These are phyloP conservation scores for Dolichoris vasculosae DNA, from an alignment of 1,140 invertebrate genomes.

Conservation along the genomic window DNA sequence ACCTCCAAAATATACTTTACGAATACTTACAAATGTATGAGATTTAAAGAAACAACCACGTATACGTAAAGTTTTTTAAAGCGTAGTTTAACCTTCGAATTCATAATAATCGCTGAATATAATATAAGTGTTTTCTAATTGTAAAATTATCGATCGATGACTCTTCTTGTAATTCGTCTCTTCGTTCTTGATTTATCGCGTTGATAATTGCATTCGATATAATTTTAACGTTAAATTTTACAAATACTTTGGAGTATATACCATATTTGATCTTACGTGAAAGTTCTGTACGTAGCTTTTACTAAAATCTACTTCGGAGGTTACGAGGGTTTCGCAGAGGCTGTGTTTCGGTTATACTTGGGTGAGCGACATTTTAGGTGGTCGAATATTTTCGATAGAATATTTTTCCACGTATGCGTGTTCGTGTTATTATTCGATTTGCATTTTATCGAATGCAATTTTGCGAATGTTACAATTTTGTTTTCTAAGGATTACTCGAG, in stretches of 20 bases:
- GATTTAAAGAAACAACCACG: too few relatives aligned
- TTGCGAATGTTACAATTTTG: background rate
- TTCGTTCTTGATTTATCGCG: too few relatives aligned
- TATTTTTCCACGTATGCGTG: background rate
- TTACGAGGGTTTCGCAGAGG: background rate
- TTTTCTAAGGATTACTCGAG: background rate
- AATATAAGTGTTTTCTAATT: too few relatives aligned
- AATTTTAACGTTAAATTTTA: too few relatives aligned
- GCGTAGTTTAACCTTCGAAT: too few relatives aligned
- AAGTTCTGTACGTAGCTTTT: background rate
- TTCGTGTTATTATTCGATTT: conserved; percentile 31
- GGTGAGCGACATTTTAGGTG: background rate
- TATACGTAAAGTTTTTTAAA: too few relatives aligned
- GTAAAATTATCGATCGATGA: too few relatives aligned
- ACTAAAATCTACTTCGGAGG: background rate
- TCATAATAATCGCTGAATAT: too few relatives aligned
- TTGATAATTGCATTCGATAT: too few relatives aligned
- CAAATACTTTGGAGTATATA: background rate
- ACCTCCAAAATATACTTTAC: too few relatives aligned
- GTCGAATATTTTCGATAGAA: background rate
- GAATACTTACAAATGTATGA: too few relatives aligned
- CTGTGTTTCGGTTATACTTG: conserved; percentile 7
- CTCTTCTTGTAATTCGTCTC: too few relatives aligned
- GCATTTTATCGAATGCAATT: conserved; percentile 40
- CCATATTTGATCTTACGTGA: background rate